Base-by-base conservation (phyloP, 2,113 vertebrate species). In the Daphoenositta chrysoptera region DNA sequence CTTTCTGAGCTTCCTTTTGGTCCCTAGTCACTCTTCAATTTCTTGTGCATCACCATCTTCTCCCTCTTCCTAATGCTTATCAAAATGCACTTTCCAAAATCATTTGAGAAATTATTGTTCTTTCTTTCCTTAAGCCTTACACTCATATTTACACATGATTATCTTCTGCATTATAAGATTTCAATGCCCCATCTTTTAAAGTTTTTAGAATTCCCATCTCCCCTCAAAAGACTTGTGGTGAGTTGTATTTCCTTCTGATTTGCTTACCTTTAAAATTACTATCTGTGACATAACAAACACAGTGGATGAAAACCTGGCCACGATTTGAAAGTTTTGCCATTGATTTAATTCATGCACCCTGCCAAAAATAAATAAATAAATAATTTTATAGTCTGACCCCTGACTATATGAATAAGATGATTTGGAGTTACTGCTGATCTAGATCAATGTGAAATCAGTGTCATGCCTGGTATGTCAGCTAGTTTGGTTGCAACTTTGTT, bases 401-500 rank as follows among this genome's bases (percentile, higher is more conserved):
- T 75, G 23, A 40, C 39, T 54, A 51, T 24, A 40, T 20, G 15
- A 83, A 40, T 60, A 69, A 68, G 31, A 68, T 33, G 30, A 65
- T 28, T 48, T 71, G 12, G 24, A 40, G 15, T 58, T 93, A 54
- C 5, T 54, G 24, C 10, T 75, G 54, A 8, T 56, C 51, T 19
- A 83, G 23, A 60, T 37, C 23, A 42, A 12, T 33, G 31, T 56
- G 40, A 73, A 84, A 78, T 72, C 44, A 58, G 27, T 35, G 28
- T 57, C 26, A 13, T 4, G 5, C 8, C 6, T 27, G 15, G 14
- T 71, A 71, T 5, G 0, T 64, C 47, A 61, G 3, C 17, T 68
- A 22, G 17, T 31, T 66, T 47, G 45, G 6, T 63, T 47, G 15
- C n/a, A 79, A 8, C 6, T 37, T 56, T 45, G 5, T 37, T 64